Conservation (phyloP, 2,888 invertebrate species). For the Eudasyphora cyanicolor region DNA sequence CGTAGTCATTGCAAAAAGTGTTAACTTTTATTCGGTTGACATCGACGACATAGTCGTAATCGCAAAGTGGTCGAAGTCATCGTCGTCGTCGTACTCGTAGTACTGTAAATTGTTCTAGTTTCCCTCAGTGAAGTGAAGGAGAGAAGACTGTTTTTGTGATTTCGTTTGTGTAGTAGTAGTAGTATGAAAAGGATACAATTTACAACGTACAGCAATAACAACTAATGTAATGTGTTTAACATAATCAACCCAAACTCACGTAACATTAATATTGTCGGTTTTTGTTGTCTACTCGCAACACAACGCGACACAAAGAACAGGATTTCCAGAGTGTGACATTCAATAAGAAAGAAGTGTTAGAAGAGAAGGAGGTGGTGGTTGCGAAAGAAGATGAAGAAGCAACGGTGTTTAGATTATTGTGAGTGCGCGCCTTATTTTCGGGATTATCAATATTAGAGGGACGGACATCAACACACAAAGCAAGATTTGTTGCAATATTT, state of each 20-base stretch:
- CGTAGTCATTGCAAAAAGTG: constrained; percentile 9
- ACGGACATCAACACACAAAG: too few species aligned
- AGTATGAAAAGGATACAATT: neutral
- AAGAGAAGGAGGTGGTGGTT: too few species aligned
- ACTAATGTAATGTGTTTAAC: constrained; percentile 16
- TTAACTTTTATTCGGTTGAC: constrained; percentile 57
- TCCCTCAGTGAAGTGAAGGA: neutral
- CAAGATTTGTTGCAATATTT: neutral
- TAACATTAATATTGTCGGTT: neutral
- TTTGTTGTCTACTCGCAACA: too few species aligned
- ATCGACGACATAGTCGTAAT: too few species aligned
- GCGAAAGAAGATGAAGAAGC: neutral
- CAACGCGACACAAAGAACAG: neutral
- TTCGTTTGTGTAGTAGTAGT: too few species aligned
- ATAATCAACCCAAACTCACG: too few species aligned
- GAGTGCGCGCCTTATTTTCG: neutral
- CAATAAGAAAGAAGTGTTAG: too few species aligned
- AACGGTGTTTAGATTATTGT: neutral
- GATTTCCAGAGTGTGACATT: neutral
- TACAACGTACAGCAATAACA: too few species aligned
- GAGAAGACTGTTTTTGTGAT: neutral
- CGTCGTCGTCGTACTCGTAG: too few species aligned
- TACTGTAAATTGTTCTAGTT: constrained; percentile 62
- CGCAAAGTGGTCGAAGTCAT: too few species aligned
- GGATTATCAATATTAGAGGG: neutral